Conservation (phyloP, 2,888 invertebrate species). For the Lasioglossum calceatum region DNA sequence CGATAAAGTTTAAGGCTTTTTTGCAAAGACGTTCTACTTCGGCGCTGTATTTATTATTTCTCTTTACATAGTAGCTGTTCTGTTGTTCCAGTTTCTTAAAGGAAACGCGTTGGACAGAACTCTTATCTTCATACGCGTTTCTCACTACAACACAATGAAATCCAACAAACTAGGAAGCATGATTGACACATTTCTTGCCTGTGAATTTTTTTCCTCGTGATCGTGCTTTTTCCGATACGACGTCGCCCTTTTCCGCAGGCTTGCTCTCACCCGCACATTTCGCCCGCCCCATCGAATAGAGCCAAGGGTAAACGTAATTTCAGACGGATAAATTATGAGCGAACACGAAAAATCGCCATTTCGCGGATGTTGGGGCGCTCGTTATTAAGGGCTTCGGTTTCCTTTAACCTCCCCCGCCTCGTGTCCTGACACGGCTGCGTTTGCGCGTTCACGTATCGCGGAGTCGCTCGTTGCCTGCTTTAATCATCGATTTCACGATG, state of each 20-base stretch:
- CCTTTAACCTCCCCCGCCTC: constrained; percentile 30
- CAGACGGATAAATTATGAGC: constrained; percentile 76
- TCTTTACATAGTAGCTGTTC: not conserved
- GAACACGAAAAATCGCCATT: constrained; percentile 79
- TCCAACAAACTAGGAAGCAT: not conserved
- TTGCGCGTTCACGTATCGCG: constrained; percentile 42
- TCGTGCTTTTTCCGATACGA: constrained; percentile 22
- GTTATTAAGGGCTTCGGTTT: constrained; percentile 71
- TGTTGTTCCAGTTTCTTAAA: not conserved
- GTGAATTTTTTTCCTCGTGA: constrained; percentile 20
- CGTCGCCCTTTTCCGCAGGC: constrained; percentile 37
- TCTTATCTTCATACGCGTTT: not conserved
- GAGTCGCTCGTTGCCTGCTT: constrained; percentile 35
- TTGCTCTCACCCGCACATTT: constrained; percentile 40
- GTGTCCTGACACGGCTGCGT: constrained; percentile 27
- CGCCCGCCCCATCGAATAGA: constrained; percentile 52
- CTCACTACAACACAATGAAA: not conserved
- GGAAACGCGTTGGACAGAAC: not conserved
- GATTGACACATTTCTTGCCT: not conserved
- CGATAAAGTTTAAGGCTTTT: not conserved
- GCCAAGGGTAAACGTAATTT: constrained; percentile 77
- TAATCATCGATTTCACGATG: constrained; percentile 68
- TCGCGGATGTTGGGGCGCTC: constrained; percentile 73
- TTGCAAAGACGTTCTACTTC: not conserved
- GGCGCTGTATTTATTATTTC: not conserved